These are phyloP conservation scores for Heterodera schachtii DNA, from an alignment of 1,140 invertebrate genomes.

Conservation along the genomic window DNA sequence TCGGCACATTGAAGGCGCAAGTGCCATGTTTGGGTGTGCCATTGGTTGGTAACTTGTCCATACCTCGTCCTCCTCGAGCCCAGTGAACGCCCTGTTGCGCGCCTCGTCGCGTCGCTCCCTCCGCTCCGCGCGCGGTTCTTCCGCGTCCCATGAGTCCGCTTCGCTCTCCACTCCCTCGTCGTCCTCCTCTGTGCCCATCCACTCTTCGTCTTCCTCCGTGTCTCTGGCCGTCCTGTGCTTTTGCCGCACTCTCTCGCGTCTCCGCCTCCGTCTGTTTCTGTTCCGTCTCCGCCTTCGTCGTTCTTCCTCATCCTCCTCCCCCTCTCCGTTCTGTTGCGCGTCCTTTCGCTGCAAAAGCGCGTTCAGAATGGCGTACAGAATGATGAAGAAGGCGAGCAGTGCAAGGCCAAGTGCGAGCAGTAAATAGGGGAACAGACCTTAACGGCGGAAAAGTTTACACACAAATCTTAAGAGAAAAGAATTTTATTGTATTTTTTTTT, in stretches of 20 bases:
- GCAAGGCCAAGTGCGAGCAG: conserved; percentile 25
- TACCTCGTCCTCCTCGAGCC: neutral
- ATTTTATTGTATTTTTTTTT: no score
- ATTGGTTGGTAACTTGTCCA: neutral
- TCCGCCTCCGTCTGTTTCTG: neutral
- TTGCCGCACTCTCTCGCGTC: neutral
- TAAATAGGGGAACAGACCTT: conserved; percentile 22
- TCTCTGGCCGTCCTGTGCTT: neutral
- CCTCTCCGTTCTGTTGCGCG: conserved; percentile 3
- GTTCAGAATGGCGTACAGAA: conserved; percentile 30
- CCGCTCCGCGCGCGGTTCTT: neutral
- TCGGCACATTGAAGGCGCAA: no score
- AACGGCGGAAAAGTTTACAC: neutral
- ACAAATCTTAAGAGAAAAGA: no score
- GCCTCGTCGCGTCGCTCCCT: no score
- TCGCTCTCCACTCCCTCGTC: neutral
- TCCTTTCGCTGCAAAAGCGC: conserved; percentile 28
- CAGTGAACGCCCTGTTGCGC: neutral
- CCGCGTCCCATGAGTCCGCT: neutral
- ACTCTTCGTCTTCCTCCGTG: conserved; percentile 1
- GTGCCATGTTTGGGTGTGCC: neutral
- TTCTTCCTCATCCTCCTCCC: conserved; percentile 1
- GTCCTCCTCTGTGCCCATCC: conserved; percentile 5
- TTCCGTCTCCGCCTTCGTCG: conserved; percentile 2
- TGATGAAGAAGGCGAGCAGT: conserved; percentile 24